Evolutionary conservation across 2,797 vertebrate genomes (phyloP), one percentile per base, ranked within the genome.

Genomic region (Trematomus bernacchii): DNA sequence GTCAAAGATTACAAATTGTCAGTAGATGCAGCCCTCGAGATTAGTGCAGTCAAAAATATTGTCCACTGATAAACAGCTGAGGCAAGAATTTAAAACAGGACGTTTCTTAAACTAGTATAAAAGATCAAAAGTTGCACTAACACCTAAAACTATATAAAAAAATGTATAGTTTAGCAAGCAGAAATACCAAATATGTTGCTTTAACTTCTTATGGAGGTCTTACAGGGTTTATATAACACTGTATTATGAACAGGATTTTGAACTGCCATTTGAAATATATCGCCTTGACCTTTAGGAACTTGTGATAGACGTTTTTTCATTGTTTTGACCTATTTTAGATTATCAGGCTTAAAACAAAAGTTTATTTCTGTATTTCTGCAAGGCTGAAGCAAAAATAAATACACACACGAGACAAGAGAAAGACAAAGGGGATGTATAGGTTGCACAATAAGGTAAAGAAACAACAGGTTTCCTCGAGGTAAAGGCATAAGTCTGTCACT

Each of bases 361-460:
- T 37, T 2, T 37, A 37, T 37, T 37, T 6, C 33, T 37, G 33
- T 37, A 37, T 37, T 37, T 37, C 33, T 37, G 8, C 8, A 14
- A 66, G 3, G 69, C 73, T 27, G 58, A 50, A 55, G 37, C 11
- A 42, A 13, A 13, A 55, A 30, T 58, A 64, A 51, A 75, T 4
- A 10, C 33, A 71, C 37, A 46, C 1, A 66, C 43, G 30, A 50
- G 48, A 46, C 51, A 15, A 53, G 27, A 71, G 16, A 43, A 42
- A 70, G 70, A 23, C 1, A 30, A 59, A 23, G 18, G 43, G 61
- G 84, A 76, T 70, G 65, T 76, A 83, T 57, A 47, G 65, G 80
- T 66, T 8, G 66, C 52, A 74, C 43, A 88, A 94, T 93, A 78
- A 88, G 88, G 91, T 90, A 65, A 82, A 89, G 83, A 76, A 80